A percentile compares a stretch with the other conserved stretches of the same genome.
phyloP scores from a whole-genome alignment of 2,888 invertebrate species.

The Clitarchus hookeri region DNA sequence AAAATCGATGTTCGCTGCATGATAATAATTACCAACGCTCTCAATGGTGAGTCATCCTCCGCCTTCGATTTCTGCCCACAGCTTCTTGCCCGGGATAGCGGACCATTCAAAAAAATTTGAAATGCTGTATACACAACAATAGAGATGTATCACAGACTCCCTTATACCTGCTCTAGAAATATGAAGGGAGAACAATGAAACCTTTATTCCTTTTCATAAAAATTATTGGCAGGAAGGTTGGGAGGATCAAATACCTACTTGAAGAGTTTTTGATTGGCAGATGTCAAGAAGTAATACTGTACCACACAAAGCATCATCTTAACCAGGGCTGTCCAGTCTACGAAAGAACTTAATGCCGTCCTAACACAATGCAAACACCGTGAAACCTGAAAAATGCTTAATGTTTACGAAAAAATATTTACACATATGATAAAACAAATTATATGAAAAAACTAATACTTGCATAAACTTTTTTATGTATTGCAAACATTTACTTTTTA shows the following conservation, averaged over 20 bases:
- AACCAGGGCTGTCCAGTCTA: slow-evolving; percentile 20
- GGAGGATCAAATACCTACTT: slow-evolving; percentile 23
- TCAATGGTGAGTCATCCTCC: slow-evolving; percentile 33
- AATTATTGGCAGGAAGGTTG: not conserved
- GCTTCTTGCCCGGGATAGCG: not conserved
- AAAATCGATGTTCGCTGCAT: slow-evolving; percentile 35
- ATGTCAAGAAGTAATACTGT: slow-evolving; percentile 27
- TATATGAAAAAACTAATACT: too few relatives aligned
- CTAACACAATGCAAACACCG: too few relatives aligned
- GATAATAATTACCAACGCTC: slow-evolving; percentile 36
- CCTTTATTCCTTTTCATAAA: slow-evolving; percentile 20
- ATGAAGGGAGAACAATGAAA: slow-evolving; percentile 32
- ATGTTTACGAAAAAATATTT: too few relatives aligned
- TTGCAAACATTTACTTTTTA: too few relatives aligned
- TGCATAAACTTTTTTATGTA: too few relatives aligned
- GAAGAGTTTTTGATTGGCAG: slow-evolving; percentile 33
- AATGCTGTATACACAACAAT: slow-evolving; percentile 23
- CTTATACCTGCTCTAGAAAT: slow-evolving; percentile 24
- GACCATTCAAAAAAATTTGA: slow-evolving; percentile 22
- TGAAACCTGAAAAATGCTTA: too few relatives aligned
- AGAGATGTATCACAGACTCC: slow-evolving; percentile 16
- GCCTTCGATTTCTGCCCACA: slow-evolving; percentile 30
- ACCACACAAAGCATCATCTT: not conserved
- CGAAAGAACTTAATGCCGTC: not conserved
- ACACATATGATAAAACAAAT: too few relatives aligned